These are phyloP conservation scores for Notoglanidium macrostoma DNA, from an alignment of 2,797 vertebrate genomes.

Conservation along the genomic window DNA sequence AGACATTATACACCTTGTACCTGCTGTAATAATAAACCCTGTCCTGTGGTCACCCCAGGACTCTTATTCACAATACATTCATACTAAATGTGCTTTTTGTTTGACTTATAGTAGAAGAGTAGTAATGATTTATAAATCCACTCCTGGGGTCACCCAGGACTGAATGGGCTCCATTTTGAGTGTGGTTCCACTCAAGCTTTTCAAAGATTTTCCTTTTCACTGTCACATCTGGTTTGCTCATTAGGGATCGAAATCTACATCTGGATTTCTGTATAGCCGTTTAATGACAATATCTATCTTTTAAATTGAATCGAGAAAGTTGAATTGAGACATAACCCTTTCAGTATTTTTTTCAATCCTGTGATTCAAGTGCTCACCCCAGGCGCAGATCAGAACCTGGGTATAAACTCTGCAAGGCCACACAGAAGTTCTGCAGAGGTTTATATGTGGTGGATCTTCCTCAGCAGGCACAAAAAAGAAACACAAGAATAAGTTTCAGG, in stretches of 20 bases:
- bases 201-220: not conserved
- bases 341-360: not conserved
- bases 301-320: not conserved
- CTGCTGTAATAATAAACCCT: not conserved
- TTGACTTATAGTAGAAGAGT: not conserved
- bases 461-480: conserved; percentile 46
- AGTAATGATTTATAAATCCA: not conserved
- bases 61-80: not conserved
- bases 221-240: not conserved
- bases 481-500: conserved; percentile 53
- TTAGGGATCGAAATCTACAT: not conserved
- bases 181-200: not conserved
- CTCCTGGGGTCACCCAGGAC: not conserved
- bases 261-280: not conserved
- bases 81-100: not conserved
- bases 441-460: conserved; percentile 39
- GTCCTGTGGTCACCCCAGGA: not conserved
- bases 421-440: conserved; percentile 33
- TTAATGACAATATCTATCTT: no score
- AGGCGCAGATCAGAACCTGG: conserved; percentile 8
- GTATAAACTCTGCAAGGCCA: conserved; percentile 4
- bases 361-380: conserved; percentile 4
- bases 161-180: not conserved
- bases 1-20: not conserved
- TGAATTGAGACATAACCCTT: not conserved